Base-by-base conservation (phyloP, 2,797 vertebrate genomes). In the Knipowitschia caucasica region DNA sequence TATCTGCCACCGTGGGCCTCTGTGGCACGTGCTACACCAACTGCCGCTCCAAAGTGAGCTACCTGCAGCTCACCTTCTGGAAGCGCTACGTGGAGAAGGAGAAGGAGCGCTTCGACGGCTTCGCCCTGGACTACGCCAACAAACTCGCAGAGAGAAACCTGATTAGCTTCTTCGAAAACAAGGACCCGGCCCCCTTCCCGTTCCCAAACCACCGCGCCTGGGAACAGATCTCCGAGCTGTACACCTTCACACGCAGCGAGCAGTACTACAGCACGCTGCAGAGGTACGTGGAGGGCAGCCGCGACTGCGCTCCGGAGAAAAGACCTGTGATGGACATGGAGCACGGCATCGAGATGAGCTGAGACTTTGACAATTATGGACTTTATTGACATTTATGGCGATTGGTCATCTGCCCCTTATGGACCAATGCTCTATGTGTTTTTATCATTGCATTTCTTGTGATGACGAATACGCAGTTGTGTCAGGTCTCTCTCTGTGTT, bases 251-350 rank as follows among this genome's bases (percentile, higher is more conserved):
- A 46, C 80, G 39, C 7, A 88, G 85, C 4, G 90, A 89, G 39
- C 91, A 94, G 51, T 91, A 86, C 50, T 98, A 98, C 10, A 98
- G 95, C 67, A 94, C 89, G 0, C 89, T 98, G 63, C 94, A 97
- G 73, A 89, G 51, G 18, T 91, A 93, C 0, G 93, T 96, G 66
- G 94, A 97, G 36, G 75, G 67, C 8, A 35, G 87, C 46, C 80
- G 81, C 15, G 86, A 86, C 30, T 77, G 21, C 5, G 50, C 1
- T 0, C 80, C 89, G 7, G 90, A 94, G 24, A 80, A 65, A 23
- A 81, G 17, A n/a, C 71, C 78, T 0, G 75, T 87, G 27, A 24
- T 93, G 76, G 83, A 91, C 0, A 0, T 29, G 0, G 73, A 83
- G 24, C 5, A 63, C 12, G 77, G 56, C 24, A 64, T 69, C 4